A percentile compares a stretch with the other conserved stretches of the same genome.
Conservation (phyloP, 2,113 vertebrate species). For the Puffinus mauretanicus region DNA sequence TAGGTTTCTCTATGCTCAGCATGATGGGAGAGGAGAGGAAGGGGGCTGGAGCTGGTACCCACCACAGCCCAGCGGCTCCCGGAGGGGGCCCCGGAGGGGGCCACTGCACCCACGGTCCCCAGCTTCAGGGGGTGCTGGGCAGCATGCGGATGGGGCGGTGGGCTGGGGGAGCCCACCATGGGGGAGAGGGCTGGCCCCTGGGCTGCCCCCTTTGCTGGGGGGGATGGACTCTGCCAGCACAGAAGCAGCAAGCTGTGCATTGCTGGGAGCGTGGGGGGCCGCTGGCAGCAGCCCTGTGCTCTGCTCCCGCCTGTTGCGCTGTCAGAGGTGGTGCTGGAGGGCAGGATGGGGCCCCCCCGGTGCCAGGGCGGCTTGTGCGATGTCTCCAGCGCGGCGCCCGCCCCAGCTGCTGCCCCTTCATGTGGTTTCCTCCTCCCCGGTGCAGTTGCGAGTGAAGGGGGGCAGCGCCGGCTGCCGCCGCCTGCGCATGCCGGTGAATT, state of each 20-base stretch:
- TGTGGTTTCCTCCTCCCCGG: constrained; percentile 42
- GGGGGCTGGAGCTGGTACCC: neutral
- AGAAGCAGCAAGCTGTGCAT: neutral
- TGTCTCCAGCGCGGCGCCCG: rapidly evolving
- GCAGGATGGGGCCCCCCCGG: neutral
- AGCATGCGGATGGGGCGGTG: rapidly evolving
- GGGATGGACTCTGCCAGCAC: neutral
- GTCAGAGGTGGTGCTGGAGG: neutral
- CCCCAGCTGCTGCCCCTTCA: neutral
- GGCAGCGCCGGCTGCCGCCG: neutral
- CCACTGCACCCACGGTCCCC: neutral
- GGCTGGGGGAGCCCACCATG: rapidly evolving
- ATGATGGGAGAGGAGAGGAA: neutral
- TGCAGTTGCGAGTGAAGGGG: neutral
- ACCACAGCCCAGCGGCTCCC: rapidly evolving
- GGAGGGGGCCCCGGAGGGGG: rapidly evolving
- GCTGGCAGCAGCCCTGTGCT: neutral
- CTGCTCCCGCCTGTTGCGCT: neutral
- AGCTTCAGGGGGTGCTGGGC: neutral
- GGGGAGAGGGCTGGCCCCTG: neutral
- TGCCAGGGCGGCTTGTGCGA: rapidly evolving
- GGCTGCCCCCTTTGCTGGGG: neutral
- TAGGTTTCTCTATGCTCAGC: neutral
- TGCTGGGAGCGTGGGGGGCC: neutral
- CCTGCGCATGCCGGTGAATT: neutral